phyloP scores from a whole-genome alignment of 2,888 invertebrate genomes.

The Artemia sinica region DNA sequence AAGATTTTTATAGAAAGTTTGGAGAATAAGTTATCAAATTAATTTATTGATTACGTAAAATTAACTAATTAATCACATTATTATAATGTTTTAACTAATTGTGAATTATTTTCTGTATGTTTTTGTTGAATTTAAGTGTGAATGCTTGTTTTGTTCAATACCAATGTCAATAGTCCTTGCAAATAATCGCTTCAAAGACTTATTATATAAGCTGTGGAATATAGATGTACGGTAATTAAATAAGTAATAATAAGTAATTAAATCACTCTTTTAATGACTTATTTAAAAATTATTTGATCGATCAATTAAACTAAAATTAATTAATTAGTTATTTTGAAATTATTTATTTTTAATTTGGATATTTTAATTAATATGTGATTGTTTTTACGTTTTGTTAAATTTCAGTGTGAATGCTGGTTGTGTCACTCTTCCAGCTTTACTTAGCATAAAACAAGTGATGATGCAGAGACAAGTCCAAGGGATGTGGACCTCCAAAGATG shows the following conservation, averaged over 20 bases:
- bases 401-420: constrained; percentile 72
- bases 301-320: neutral
- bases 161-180: too few species aligned
- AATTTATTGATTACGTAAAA: too few species aligned
- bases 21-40: too few species aligned
- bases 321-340: constrained; percentile 18
- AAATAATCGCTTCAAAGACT: too few species aligned
- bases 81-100: too few species aligned
- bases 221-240: neutral
- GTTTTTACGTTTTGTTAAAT: constrained; percentile 24
- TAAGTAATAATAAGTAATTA: too few species aligned
- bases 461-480: constrained; percentile 70
- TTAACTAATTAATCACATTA: too few species aligned
- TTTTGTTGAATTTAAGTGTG: too few species aligned
- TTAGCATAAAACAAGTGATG: constrained; percentile 85
- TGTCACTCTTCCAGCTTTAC: constrained; percentile 75
- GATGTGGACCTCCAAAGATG: constrained; percentile 87
- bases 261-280: constrained; percentile 17
- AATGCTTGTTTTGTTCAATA: too few species aligned
- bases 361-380: neutral
- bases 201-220: too few species aligned
- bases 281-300: constrained; percentile 20
- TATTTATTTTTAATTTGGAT: constrained; percentile 15
- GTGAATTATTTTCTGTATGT: too few species aligned
- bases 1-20: too few species aligned